Base-by-base conservation (phyloP, 30 jellyfish, hydroid and myxozoan species). In the Catostylus mosaicus region DNA sequence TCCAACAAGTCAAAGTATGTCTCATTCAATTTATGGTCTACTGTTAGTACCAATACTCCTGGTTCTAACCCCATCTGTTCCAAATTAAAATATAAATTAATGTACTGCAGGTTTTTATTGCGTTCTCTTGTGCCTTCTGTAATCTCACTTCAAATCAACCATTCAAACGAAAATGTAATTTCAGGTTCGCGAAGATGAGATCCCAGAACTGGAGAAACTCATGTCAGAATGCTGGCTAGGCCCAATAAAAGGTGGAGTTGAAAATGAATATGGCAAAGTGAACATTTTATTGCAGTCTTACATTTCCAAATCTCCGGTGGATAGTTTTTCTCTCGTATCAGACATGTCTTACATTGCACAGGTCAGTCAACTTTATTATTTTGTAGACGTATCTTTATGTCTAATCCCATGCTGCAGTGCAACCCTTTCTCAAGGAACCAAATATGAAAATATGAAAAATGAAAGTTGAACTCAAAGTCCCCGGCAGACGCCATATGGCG, bases 311-410 rank as follows among this genome's bases (percentile, higher is more conserved):
- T 83, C 89, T 2, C 26, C 48, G n/a, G 71, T 95, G 43, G 98
- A 95, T 20, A 88, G 98, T 63, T 89, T 90, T 67, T 90, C 98
- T 1, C 79, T 95, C 62, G 91, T 89, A 30, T 88, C 97, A 0
- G 99, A 94, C 66, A 94, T 94, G 99, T 77, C 95, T 0, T 94
- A 94, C 81, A 89, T 94, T 33, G 97, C 99, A 32, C 99, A 93
- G 96, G 98, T 93, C 62, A 1, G 54, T 14, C 7, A 5, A n/a
- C n/a, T n/a, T n/a, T n/a, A n/a, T n/a, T n/a, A n/a, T n/a, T n/a
- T n/a, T n/a, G n/a, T n/a, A n/a, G n/a, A n/a, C n/a, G n/a, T n/a
- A n/a, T n/a, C n/a, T n/a, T n/a, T n/a, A n/a, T n/a, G n/a, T n/a
- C n/a, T n/a, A n/a, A n/a, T n/a, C n/a, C n/a, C n/a, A n/a, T n/a